A percentile compares a stretch with the other conserved stretches of the same genome.
Conservation (phyloP, 2,797 vertebrate genomes). For the Lateolabrax maculatus region DNA sequence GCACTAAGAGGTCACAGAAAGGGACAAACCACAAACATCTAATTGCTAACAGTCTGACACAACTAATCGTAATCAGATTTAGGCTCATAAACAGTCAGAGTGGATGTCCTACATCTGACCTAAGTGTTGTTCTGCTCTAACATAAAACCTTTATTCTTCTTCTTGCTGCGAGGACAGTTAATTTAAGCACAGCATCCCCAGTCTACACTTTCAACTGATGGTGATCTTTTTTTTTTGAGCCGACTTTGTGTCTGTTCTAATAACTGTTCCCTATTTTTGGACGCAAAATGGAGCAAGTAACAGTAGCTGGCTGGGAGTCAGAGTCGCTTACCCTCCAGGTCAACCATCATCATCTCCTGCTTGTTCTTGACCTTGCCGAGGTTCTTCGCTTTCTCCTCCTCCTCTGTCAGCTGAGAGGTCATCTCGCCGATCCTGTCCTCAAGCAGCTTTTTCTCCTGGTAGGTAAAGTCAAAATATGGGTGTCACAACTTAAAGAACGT, state of each 20-base stretch:
- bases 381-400: slow-evolving; percentile 99
- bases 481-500: background rate
- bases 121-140: background rate
- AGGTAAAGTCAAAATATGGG: slow-evolving; percentile 2
- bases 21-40: slow-evolving; percentile 25
- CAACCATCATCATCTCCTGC: slow-evolving; percentile 98
- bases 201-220: background rate
- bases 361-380: slow-evolving; percentile 97
- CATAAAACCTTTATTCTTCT: background rate
- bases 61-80: slow-evolving; percentile 42
- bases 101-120: slow-evolving; percentile 22
- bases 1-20: slow-evolving; percentile 7
- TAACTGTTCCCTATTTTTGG: background rate
- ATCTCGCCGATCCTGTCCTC: slow-evolving; percentile 95
- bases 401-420: slow-evolving; percentile 94
- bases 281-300: background rate
- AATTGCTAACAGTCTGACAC: slow-evolving; percentile 33
- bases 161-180: background rate
- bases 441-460: slow-evolving; percentile 95
- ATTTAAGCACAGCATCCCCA: background rate
- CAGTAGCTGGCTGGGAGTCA: background rate
- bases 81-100: background rate
- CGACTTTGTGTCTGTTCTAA: background rate
- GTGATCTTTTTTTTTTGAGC: background rate
- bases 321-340: slow-evolving; percentile 92